Conservation (phyloP, 2,888 invertebrate genomes). For the Andrena praecox region DNA sequence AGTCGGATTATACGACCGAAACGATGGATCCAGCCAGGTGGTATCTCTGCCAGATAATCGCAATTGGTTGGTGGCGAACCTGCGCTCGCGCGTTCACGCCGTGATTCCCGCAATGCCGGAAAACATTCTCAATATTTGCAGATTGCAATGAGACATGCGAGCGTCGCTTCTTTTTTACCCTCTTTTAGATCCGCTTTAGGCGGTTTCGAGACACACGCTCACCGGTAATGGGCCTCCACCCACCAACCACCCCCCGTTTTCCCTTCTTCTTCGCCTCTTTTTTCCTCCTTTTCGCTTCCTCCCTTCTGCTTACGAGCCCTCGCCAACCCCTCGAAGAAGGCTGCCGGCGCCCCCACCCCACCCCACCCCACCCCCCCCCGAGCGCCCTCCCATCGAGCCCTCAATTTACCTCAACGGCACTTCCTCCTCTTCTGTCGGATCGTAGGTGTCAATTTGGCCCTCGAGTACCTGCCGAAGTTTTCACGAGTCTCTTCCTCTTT, state of each 20-base stretch:
- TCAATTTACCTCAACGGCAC: slow-evolving; percentile 76
- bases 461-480: slow-evolving; percentile 67
- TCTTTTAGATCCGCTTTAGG: slow-evolving; percentile 68
- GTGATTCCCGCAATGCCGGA: slow-evolving; percentile 75
- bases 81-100: slow-evolving; percentile 19
- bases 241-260: slow-evolving; percentile 1
- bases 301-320: slow-evolving; percentile 66
- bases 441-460: slow-evolving; percentile 79
- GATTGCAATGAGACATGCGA: slow-evolving; percentile 79
- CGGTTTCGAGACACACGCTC: slow-evolving; percentile 76
- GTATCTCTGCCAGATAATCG: slow-evolving; percentile 81
- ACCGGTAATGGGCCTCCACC: slow-evolving; percentile 73
- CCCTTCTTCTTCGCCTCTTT: slow-evolving; percentile 2
- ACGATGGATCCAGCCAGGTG: slow-evolving; percentile 65
- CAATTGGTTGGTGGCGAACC: slow-evolving; percentile 78
- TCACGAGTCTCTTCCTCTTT: slow-evolving; percentile 58
- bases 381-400: slow-evolving; percentile 70
- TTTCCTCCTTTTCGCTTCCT: slow-evolving; percentile 22
- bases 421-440: slow-evolving; percentile 67
- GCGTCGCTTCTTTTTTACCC: slow-evolving; percentile 64
- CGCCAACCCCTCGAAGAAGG: slow-evolving; percentile 69
- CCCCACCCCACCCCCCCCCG: slow-evolving; percentile 58
- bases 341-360: slow-evolving; percentile 54
- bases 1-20: slow-evolving; percentile 57
- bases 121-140: slow-evolving; percentile 76